A percentile compares a stretch with the other conserved stretches of the same genome.
phyloP scores from a whole-genome alignment of 1,140 invertebrate species.

The Scylla paramamosain region DNA sequence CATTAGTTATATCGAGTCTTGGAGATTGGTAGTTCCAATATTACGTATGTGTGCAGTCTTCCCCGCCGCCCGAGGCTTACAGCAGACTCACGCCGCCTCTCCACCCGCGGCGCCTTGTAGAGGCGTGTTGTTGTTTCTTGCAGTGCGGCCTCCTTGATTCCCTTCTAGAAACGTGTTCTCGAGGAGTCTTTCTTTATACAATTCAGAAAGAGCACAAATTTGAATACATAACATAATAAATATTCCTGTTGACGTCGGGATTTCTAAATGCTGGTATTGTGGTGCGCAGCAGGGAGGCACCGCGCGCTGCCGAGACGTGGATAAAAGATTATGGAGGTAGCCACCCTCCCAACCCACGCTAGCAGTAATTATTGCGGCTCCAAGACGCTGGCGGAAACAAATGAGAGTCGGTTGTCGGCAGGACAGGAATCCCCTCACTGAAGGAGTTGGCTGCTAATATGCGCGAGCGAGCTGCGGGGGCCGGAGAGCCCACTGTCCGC shows the following conservation, averaged over 20 bases:
- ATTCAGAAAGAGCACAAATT: neutral
- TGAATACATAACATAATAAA: neutral
- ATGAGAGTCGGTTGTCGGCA: neutral
- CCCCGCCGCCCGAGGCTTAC: neutral
- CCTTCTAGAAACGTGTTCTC: neutral
- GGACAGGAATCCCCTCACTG: slow-evolving; percentile 1
- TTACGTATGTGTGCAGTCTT: neutral
- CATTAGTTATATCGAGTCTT: neutral
- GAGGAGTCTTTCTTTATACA: neutral
- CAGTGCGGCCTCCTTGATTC: neutral
- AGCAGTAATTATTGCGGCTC: slow-evolving; percentile 34
- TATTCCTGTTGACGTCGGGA: neutral
- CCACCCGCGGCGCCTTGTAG: neutral
- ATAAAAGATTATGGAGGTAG: slow-evolving; percentile 26
- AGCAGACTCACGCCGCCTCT: neutral
- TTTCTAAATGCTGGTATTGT: neutral
- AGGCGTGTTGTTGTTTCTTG: neutral
- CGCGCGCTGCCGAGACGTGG: neutral
- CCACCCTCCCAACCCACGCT: slow-evolving; percentile 24
- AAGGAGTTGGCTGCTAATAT: neutral
- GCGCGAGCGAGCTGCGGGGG: slow-evolving; percentile 16
- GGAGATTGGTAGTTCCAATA: neutral
- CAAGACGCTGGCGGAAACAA: slow-evolving; percentile 32
- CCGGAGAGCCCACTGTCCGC: neutral
- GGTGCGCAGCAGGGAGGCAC: neutral